A percentile compares a stretch with the other conserved stretches of the same genome.
Conservation (phyloP, 2,797 vertebrate species). For the Falco berigora region DNA sequence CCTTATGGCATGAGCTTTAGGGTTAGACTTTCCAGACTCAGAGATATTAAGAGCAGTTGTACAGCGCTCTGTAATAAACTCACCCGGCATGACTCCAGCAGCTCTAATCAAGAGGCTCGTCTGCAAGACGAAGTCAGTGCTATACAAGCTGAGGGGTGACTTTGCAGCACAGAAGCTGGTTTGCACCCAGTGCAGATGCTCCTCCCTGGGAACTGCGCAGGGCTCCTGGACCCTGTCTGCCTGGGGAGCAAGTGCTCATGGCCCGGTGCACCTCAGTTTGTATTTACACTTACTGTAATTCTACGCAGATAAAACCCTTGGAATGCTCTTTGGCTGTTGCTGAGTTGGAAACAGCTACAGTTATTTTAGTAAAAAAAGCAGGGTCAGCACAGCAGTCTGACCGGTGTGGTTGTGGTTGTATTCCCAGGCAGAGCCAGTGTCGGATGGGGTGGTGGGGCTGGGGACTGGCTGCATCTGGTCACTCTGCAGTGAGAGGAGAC, state of each 20-base stretch:
- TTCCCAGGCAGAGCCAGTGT: background rate
- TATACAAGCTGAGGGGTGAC: background rate
- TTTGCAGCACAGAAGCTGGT: background rate
- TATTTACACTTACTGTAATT: background rate
- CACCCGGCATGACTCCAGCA: background rate
- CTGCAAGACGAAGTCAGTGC: background rate
- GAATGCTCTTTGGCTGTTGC: background rate
- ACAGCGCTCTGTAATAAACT: fast-evolving
- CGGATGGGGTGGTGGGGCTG: background rate
- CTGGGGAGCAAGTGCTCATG: background rate
- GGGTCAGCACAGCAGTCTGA: background rate
- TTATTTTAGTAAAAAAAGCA: background rate
- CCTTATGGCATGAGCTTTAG: background rate
- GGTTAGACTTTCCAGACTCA: background rate
- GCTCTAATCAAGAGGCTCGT: background rate
- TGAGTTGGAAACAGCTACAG: background rate
- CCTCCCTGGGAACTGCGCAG: fast-evolving
- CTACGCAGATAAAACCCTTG: background rate
- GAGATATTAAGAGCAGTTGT: background rate
- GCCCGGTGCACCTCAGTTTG: fast-evolving
- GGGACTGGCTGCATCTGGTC: background rate
- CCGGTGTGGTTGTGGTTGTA: background rate
- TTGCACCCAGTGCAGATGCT: background rate
- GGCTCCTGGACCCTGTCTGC: background rate
- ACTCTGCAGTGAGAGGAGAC: too few species aligned